Evolutionary conservation across 2,888 invertebrate genomes (phyloP).

Genomic region (Catocala nupta): DNA sequence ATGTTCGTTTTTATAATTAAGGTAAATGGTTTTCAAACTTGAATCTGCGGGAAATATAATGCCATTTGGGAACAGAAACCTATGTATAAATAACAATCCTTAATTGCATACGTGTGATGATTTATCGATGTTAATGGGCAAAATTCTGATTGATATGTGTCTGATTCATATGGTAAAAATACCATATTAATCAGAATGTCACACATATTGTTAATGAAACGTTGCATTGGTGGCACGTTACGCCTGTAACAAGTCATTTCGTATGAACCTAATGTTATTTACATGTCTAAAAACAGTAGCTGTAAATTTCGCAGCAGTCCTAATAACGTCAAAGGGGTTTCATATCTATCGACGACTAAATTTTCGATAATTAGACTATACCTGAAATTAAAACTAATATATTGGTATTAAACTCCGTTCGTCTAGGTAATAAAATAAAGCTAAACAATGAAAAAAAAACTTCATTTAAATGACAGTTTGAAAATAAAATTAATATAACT

Average conservation of each 20-base stretch:
- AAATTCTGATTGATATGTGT: slow-evolving; percentile 6
- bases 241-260: slow-evolving; percentile 7
- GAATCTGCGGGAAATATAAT: slow-evolving; percentile 4
- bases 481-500: slow-evolving; percentile 1
- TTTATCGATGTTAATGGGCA: slow-evolving; percentile 4
- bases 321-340: slow-evolving; percentile 4
- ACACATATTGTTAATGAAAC: slow-evolving; percentile 6
- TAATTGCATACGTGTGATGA: slow-evolving; percentile 4
- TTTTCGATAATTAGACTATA: background rate
- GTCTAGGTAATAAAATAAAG: slow-evolving; percentile 2
- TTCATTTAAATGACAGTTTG: slow-evolving; percentile 1
- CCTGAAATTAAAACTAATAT: no score
- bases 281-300: slow-evolving; percentile 7
- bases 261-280: slow-evolving; percentile 8
- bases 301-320: slow-evolving; percentile 6
- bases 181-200: slow-evolving; percentile 7
- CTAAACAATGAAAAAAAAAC: slow-evolving; percentile 1
- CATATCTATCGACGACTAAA: slow-evolving; percentile 2
- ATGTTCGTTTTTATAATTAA: slow-evolving; percentile 6
- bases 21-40: slow-evolving; percentile 6
- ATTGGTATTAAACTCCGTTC: slow-evolving; percentile 1
- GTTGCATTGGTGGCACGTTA: slow-evolving; percentile 5
- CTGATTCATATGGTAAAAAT: no score
- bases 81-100: slow-evolving; percentile 5
- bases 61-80: background rate